Evolutionary conservation across 2,797 vertebrate genomes (phyloP).

Genomic region (Vireo griseus): DNA sequence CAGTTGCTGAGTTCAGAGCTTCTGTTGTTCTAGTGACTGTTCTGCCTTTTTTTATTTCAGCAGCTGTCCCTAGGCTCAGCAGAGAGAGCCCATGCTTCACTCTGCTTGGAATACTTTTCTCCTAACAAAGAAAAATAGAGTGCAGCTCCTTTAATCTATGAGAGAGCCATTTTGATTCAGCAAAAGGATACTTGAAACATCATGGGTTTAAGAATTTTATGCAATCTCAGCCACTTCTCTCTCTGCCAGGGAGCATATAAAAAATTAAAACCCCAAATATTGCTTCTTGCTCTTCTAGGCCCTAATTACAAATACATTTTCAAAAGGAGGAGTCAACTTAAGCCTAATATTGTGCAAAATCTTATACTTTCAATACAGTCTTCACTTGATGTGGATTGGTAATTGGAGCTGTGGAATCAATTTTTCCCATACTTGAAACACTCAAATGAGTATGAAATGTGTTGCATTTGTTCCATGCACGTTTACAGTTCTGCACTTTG

Average conservation of each 20-base stretch:
- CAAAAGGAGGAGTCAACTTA: conserved; percentile 44
- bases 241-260: conserved; percentile 11
- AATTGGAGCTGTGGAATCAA: conserved; percentile 34
- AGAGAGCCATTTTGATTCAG: neutral
- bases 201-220: conserved; percentile 22
- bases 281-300: neutral
- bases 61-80: neutral
- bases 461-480: conserved; percentile 21
- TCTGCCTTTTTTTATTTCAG: neutral
- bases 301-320: conserved; percentile 44
- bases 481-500: neutral
- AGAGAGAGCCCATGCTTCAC: neutral
- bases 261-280: conserved; percentile 33
- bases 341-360: conserved; percentile 36
- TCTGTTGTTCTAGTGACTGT: neutral
- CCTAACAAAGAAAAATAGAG: neutral
- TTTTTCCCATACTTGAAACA: conserved; percentile 9
- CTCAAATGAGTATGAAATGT: conserved; percentile 9
- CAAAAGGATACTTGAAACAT: conserved; percentile 33
- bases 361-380: neutral
- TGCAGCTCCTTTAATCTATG: neutral
- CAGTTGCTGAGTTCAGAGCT: conserved; percentile 29
- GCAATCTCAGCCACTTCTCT: conserved; percentile 10
- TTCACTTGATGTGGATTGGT: neutral
- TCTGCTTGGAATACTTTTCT: neutral